A percentile compares a stretch with the other conserved stretches of the same genome.
Evolutionary conservation across 2,888 invertebrate genomes (phyloP).

Genomic region (Crepidodera aurea): DNA sequence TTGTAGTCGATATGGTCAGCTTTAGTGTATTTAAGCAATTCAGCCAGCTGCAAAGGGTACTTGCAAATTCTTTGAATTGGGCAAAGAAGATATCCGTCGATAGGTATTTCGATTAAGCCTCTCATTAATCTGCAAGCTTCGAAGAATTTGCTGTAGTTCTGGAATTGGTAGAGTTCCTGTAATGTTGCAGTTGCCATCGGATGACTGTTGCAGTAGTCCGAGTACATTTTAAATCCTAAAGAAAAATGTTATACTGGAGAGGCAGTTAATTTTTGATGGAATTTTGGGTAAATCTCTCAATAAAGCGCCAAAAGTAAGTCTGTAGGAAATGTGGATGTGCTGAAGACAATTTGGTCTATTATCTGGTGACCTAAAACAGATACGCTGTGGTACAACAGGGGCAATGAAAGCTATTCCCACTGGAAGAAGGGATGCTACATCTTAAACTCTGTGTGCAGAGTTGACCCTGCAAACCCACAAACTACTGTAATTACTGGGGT

Average conservation of each 20-base stretch:
- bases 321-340: too few relatives aligned
- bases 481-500: too few relatives aligned
- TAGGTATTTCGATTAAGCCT: constrained; percentile 81
- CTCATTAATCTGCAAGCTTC: constrained; percentile 83
- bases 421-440: too few relatives aligned
- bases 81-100: constrained; percentile 85
- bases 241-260: too few relatives aligned
- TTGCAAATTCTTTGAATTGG: constrained; percentile 91
- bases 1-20: constrained; percentile 71
- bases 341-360: too few relatives aligned
- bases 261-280: not conserved
- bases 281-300: too few relatives aligned
- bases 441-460: too few relatives aligned
- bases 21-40: constrained; percentile 80
- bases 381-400: too few relatives aligned
- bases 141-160: constrained; percentile 77
- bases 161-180: constrained; percentile 72
- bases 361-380: too few relatives aligned
- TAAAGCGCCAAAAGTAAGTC: too few relatives aligned
- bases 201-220: constrained; percentile 88
- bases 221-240: constrained; percentile 77
- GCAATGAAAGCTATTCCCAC: too few relatives aligned
- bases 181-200: constrained; percentile 78
- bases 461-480: too few relatives aligned
- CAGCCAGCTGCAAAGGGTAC: constrained; percentile 85